Percentiles rank a stretch among this genome's conserved stretches.
Evolutionary conservation across 1,140 invertebrate genomes (phyloP).

Genomic region (Maniola jurtina): DNA sequence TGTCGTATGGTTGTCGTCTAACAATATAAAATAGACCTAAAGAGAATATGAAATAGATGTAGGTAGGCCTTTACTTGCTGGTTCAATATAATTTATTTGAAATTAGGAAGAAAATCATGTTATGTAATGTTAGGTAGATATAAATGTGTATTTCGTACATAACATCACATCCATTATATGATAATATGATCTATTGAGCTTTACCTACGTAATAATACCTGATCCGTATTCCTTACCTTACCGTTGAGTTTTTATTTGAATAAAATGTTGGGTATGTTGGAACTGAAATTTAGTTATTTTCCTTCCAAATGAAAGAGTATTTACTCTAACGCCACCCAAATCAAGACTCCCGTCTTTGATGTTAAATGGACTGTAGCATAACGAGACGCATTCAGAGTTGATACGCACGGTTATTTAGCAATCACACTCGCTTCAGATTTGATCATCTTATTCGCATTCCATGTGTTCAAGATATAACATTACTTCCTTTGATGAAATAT

Average conservation of each 20-base stretch:
- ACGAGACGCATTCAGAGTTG: not conserved
- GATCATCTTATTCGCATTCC: not conserved
- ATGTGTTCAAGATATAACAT: not conserved
- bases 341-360: slow-evolving; percentile 1
- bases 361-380: not conserved
- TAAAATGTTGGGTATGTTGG: not conserved
- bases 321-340: slow-evolving; percentile 1
- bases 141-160: too few relatives aligned
- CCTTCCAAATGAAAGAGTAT: not conserved
- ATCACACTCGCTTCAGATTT: not conserved
- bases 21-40: too few relatives aligned
- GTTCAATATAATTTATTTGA: too few relatives aligned
- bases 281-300: slow-evolving; percentile 3
- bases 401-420: not conserved
- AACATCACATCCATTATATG: too few relatives aligned
- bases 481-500: not conserved
- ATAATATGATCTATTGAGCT: too few relatives aligned
- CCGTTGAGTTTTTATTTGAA: not conserved
- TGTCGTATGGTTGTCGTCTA: too few relatives aligned
- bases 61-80: too few relatives aligned
- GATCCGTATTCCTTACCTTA: too few relatives aligned
- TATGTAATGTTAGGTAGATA: too few relatives aligned
- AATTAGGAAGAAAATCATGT: too few relatives aligned
- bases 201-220: too few relatives aligned
- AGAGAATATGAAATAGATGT: too few relatives aligned